phyloP scores from a whole-genome alignment of 2,797 vertebrate genomes.

The Pipistrellus pipistrellus region DNA sequence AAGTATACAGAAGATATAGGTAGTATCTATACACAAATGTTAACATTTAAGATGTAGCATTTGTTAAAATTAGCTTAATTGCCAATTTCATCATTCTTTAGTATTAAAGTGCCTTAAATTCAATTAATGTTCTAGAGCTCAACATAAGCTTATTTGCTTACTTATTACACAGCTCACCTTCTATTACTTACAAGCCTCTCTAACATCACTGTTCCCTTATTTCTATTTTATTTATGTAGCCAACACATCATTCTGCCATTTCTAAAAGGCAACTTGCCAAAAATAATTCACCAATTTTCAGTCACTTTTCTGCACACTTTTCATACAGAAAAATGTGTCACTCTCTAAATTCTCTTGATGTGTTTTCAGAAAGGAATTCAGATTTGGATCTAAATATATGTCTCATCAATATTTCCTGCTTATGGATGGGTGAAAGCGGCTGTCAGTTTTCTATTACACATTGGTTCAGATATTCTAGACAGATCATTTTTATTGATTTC shows the following conservation, averaged over 20 bases:
- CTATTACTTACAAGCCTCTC: not conserved
- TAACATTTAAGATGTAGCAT: not conserved
- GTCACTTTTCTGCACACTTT: conserved; percentile 24
- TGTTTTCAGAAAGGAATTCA: not conserved
- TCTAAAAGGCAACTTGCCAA: not conserved
- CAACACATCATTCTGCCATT: not conserved
- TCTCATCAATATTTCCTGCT: conserved; percentile 30
- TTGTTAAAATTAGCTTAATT: not conserved
- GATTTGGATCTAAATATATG: conserved; percentile 35
- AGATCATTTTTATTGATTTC: not conserved
- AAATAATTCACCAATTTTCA: conserved; percentile 30
- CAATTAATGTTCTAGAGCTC: not conserved
- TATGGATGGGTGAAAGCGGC: not conserved
- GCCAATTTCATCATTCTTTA: not conserved
- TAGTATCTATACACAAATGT: not conserved
- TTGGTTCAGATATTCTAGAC: not conserved
- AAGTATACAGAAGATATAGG: not conserved
- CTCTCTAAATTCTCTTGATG: not conserved
- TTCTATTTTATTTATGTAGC: not conserved
- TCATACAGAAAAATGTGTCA: not conserved
- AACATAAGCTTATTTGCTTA: not conserved
- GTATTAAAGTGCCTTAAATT: not conserved
- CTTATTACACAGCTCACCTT: not conserved
- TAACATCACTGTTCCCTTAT: not conserved
- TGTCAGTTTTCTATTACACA: not conserved